Evolutionary conservation across 2,888 invertebrate genomes (phyloP).

Genomic region (Agrotis segetum): DNA sequence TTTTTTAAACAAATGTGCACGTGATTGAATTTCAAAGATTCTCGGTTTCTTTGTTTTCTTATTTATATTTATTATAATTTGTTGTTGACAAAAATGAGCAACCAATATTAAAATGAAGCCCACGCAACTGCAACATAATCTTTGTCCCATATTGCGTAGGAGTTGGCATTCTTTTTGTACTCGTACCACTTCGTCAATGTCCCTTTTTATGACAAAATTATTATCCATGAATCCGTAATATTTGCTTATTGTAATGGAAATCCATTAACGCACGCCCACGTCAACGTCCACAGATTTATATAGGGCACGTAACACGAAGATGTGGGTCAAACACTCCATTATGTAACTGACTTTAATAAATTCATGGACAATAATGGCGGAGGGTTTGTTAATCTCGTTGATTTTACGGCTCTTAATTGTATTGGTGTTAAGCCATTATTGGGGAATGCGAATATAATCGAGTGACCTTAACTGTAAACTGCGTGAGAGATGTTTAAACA

Average conservation of each 20-base stretch:
- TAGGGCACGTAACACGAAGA: constrained; percentile 57
- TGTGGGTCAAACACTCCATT: constrained; percentile 62
- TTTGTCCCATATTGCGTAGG: constrained; percentile 52
- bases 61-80: constrained; percentile 30
- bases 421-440: constrained; percentile 30
- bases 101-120: constrained; percentile 39
- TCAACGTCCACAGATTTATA: constrained; percentile 59
- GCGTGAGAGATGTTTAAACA: constrained; percentile 23
- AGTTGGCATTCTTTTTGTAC: constrained; percentile 48
- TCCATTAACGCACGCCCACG: constrained; percentile 79
- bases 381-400: constrained; percentile 40
- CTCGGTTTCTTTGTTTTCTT: constrained; percentile 31
- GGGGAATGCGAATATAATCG: constrained; percentile 46
- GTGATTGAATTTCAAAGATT: constrained; percentile 43
- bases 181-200: constrained; percentile 54
- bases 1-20: constrained; percentile 40
- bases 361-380: constrained; percentile 40
- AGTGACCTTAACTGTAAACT: constrained; percentile 35
- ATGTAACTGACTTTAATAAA: constrained; percentile 54
- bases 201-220: constrained; percentile 67
- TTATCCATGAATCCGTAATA: constrained; percentile 67
- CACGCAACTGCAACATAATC: constrained; percentile 49
- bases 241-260: constrained; percentile 78
- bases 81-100: constrained; percentile 16
- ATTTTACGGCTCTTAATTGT: constrained; percentile 41